phyloP scores from a whole-genome alignment of 2,797 vertebrate species.

The Microcaecilia unicolor region DNA sequence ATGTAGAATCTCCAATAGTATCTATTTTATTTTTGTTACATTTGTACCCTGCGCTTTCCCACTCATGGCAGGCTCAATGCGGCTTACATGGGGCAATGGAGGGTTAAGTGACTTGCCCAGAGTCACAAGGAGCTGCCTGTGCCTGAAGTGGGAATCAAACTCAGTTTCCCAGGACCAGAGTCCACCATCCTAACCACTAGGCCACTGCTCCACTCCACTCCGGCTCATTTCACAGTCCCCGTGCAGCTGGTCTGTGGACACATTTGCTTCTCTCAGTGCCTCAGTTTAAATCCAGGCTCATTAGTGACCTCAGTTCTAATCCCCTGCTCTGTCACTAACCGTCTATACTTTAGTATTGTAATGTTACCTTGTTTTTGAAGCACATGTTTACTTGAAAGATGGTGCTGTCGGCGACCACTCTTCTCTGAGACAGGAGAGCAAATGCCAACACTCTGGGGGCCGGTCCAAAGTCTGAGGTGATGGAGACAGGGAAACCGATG shows the following conservation, averaged over 20 bases:
- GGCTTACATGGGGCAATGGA: too few species aligned
- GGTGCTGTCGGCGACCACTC: conserved; percentile 22
- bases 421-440: conserved; percentile 33
- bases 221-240: too few species aligned
- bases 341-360: background rate
- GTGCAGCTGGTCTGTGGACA: too few species aligned
- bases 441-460: conserved; percentile 25
- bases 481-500: conserved; percentile 29
- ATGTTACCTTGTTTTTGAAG: conserved; percentile 32
- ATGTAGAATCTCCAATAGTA: too few species aligned
- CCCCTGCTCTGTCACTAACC: background rate
- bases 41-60: too few species aligned
- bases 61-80: too few species aligned
- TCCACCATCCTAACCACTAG: too few species aligned
- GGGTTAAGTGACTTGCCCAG: too few species aligned
- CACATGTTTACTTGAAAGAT: conserved; percentile 21
- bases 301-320: rapidly evolving
- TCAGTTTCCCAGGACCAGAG: too few species aligned
- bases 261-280: background rate
- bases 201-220: background rate
- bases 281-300: rapidly evolving
- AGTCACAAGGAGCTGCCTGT: too few species aligned
- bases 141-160: too few species aligned
- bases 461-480: conserved; percentile 12
- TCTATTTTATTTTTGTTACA: too few species aligned